Conservation (phyloP, 2,113 vertebrate genomes). For the Hydrochoerus hydrochaeris region DNA sequence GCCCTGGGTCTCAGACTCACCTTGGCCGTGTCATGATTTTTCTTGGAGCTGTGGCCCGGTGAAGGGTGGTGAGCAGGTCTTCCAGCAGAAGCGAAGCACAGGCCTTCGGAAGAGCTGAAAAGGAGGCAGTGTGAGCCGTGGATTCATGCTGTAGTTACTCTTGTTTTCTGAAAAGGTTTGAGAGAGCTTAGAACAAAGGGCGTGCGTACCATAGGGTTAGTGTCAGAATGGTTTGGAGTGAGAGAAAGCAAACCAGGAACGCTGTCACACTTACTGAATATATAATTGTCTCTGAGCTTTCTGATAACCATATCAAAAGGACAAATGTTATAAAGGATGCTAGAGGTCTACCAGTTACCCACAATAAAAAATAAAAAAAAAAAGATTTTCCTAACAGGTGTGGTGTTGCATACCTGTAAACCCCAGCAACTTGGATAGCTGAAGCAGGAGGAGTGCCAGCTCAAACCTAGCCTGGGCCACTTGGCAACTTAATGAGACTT, state of each 20-base stretch:
- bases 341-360: neutral
- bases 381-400: neutral
- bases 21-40: neutral
- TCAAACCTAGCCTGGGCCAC: neutral
- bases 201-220: neutral
- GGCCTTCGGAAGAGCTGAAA: neutral
- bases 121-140: neutral
- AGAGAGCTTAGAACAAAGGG: neutral
- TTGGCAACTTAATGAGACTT: neutral
- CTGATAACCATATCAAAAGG: slow-evolving; percentile 31
- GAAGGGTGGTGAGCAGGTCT: neutral
- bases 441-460: neutral
- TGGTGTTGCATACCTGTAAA: neutral
- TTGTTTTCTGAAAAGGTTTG: neutral
- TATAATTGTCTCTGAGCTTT: slow-evolving; percentile 44
- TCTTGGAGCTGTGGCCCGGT: no score
- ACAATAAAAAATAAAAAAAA: neutral
- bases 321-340: slow-evolving; percentile 36
- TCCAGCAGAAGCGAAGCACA: neutral
- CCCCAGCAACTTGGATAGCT: neutral
- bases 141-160: neutral
- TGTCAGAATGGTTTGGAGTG: slow-evolving; percentile 9
- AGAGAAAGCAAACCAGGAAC: slow-evolving; percentile 16
- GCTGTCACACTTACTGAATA: neutral
- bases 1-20: neutral